Evolutionary conservation across 2,888 invertebrate species (phyloP).

Genomic region (Tenthredo scrophulariae): DNA sequence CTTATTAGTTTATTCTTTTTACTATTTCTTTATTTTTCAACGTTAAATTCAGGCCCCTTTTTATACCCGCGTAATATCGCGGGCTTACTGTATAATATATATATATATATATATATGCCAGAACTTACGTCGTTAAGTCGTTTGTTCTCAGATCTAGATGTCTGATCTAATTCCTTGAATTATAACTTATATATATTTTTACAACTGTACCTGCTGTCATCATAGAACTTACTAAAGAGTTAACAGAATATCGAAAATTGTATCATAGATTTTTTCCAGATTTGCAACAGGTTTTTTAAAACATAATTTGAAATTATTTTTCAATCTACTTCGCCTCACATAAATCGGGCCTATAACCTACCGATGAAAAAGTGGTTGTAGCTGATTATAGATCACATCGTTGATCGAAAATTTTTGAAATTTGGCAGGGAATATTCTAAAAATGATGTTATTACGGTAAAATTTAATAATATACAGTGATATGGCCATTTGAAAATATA

Average conservation of each 20-base stretch:
- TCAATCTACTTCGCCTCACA: too few species aligned
- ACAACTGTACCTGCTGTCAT: background rate
- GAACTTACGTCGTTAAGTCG: background rate
- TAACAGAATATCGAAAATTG: background rate
- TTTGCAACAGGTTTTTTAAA: too few species aligned
- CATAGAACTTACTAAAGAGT: background rate
- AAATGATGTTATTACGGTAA: too few species aligned
- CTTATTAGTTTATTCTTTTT: slow-evolving; percentile 14
- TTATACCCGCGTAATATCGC: background rate
- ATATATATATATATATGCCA: background rate
- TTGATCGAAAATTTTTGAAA: too few species aligned
- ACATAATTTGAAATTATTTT: too few species aligned
- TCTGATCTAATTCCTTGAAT: slow-evolving; percentile 4
- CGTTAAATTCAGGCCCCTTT: background rate
- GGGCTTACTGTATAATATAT: background rate
- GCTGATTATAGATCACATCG: too few species aligned
- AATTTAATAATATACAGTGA: too few species aligned
- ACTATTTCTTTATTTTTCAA: slow-evolving; percentile 9
- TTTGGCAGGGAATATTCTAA: too few species aligned
- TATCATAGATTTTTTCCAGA: too few species aligned
- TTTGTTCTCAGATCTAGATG: slow-evolving; percentile 1
- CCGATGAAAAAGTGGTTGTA: too few species aligned
- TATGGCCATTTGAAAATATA: too few species aligned
- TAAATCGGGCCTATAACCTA: too few species aligned
- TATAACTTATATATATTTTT: background rate